Evolutionary conservation across 2,797 vertebrate species (phyloP).

Genomic region (Craterocephalus amniculus): DNA sequence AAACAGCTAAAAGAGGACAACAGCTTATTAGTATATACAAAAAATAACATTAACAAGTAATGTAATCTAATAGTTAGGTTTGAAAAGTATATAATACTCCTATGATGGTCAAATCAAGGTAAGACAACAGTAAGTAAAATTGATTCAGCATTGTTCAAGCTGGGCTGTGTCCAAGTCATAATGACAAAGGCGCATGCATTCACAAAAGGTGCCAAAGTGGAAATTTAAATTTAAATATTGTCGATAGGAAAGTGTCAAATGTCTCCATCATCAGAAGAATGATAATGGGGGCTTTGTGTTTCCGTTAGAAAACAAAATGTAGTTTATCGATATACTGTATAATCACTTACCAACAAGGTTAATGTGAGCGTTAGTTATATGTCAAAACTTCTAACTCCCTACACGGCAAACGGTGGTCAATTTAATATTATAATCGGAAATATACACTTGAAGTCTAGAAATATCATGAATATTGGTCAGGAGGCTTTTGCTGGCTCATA

Average conservation of each 20-base stretch:
- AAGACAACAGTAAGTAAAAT: neutral
- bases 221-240: neutral
- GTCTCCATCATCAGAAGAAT: neutral
- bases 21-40: neutral
- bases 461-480: neutral
- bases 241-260: neutral
- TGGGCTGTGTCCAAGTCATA: constrained; percentile 3
- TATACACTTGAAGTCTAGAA: neutral
- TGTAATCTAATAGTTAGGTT: neutral
- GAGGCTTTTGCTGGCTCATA: neutral
- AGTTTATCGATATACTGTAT: constrained; percentile 31
- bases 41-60: neutral
- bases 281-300: constrained; percentile 11
- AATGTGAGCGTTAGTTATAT: constrained; percentile 18
- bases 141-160: neutral
- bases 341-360: constrained; percentile 4
- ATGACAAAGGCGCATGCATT: constrained; percentile 9
- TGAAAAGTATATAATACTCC: neutral
- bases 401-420: constrained; percentile 25
- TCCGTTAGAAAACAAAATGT: constrained; percentile 35
- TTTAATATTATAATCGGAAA: constrained; percentile 36
- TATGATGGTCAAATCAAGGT: neutral
- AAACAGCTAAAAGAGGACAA: neutral
- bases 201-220: constrained; percentile 18
- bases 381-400: constrained; percentile 54